Base-by-base conservation (phyloP, 2,113 vertebrate genomes). In the Hydrochoerus hydrochaeris region DNA sequence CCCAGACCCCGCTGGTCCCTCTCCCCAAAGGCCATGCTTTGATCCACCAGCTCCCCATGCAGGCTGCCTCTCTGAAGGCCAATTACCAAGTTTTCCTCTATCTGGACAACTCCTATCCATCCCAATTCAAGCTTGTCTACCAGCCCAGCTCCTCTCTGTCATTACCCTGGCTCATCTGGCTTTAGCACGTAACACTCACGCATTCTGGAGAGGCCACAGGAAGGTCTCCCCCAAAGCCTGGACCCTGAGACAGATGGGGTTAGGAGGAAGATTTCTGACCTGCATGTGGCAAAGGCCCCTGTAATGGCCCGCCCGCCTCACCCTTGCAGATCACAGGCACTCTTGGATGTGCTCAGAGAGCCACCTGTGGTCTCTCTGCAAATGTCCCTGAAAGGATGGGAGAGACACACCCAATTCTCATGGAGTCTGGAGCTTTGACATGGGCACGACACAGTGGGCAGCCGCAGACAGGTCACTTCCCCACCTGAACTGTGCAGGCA, bases 391-490 rank as follows among this genome's bases (percentile, higher is more conserved):
- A 44, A 16, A 52, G 46, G 20, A 30, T 60, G 5, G n/a, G 54
- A 88, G 35, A 82, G 85, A 85, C 49, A 58, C 9, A 26, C 24
- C 41, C 41, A 3, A 54, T 22, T 44, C 13, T 26, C 58, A 16
- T 26, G 49, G 62, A 14, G 32, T n/a, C 58, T 35, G 22, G 35
- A 77, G 58, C 28, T 63, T 65, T 32, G 41, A 38, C 62, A 10
- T 13, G 35, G 49, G 12, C 6, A 20, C 1, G 0, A 71, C 35
- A n/a, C 3, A 1, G 52, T 2, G 32, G 54, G 83, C 0, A 0
- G 7, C 26, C 62, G 3, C 46, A 87, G 12, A 32, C 46, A 54
- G 83, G 78, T 65, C 63, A 62, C 44, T 30, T 49, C 44, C 46
- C 54, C 32, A 65, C 32, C 62, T 73, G 73, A 22, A 54, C 52